phyloP scores from a whole-genome alignment of 2,797 vertebrate species.

The Kryptopterus vitreolus region DNA sequence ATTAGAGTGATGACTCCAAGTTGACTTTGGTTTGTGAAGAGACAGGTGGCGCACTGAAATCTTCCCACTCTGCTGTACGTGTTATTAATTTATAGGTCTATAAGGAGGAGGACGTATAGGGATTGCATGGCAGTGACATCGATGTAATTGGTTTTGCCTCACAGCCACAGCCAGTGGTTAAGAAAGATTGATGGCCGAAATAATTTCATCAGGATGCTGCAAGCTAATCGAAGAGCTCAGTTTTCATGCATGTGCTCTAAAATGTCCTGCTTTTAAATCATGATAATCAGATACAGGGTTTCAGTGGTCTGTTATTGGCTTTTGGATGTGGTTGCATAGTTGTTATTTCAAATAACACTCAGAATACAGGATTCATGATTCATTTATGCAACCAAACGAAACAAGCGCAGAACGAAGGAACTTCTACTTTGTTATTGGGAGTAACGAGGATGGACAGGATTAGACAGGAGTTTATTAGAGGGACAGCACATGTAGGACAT shows the following conservation, averaged over 20 bases:
- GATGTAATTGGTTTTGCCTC: conserved; percentile 20
- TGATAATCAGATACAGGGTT: background rate
- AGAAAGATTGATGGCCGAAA: conserved; percentile 11
- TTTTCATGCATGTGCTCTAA: background rate
- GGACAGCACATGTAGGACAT: too few species aligned
- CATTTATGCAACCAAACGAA: background rate
- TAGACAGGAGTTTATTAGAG: too few species aligned
- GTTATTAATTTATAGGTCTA: conserved; percentile 9
- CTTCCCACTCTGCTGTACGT: background rate
- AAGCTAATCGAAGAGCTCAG: background rate
- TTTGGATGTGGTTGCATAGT: background rate
- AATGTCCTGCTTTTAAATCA: background rate
- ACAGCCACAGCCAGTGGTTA: background rate
- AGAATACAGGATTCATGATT: background rate
- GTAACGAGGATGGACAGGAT: too few species aligned
- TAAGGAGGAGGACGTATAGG: background rate
- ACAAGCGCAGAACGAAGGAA: background rate
- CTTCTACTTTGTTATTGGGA: background rate
- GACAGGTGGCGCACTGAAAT: conserved; percentile 8
- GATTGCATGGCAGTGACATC: background rate
- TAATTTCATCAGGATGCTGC: conserved; percentile 7
- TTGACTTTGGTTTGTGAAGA: background rate
- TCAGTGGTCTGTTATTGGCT: background rate
- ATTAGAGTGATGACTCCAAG: conserved; percentile 22
- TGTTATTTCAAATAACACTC: background rate